These are phyloP conservation scores for human DNA, from an alignment of 2,113 vertebrate species.

Conservation along the genomic window GRCh38 chr3:58749501-58750000, in stretches of 20 bases:
- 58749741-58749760: constrained; percentile 68
- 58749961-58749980: background rate
- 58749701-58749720: constrained; percentile 38
- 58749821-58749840: constrained; percentile 69
- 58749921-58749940: constrained; percentile 12
- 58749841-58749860: constrained; percentile 62
- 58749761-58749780: constrained; percentile 71
- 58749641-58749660: background rate
- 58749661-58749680: background rate
- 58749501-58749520: background rate
- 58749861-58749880: constrained; percentile 60
- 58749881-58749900: constrained; percentile 22
- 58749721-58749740: constrained; percentile 42
- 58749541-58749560: background rate
- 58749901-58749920: constrained; percentile 27
- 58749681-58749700: background rate
- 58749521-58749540: background rate
- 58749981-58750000: background rate
- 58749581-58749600: background rate
- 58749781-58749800: constrained; percentile 68
- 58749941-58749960: background rate
- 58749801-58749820: constrained; percentile 45
- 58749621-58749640: background rate
- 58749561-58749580: background rate
- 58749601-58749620: background rate